Percentiles rank a stretch among this genome's conserved stretches.
Evolutionary conservation across 2,113 vertebrate genomes (phyloP).

Genomic region (Pelecanus crispus): DNA sequence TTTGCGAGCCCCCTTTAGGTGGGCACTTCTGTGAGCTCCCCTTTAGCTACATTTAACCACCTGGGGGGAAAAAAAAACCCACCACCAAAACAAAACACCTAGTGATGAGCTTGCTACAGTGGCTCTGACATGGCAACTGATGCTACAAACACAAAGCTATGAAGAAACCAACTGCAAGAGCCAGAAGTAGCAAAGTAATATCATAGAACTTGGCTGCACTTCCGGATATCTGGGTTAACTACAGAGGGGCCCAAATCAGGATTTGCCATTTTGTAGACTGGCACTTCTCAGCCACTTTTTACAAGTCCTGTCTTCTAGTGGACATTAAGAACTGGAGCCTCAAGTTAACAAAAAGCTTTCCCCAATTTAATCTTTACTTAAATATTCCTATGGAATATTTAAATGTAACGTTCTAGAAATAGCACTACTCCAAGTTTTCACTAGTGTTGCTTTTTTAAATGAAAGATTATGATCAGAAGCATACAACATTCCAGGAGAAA

Average conservation of each 20-base stretch:
- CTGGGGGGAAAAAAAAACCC: not conserved
- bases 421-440: not conserved
- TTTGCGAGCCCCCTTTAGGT: not conserved
- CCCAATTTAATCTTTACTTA: not conserved
- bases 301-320: not conserved
- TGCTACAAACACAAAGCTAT: not conserved
- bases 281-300: not conserved
- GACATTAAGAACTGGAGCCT: not conserved
- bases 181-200: not conserved
- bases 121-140: not conserved
- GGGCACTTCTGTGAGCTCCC: not conserved
- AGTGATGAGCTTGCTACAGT: not conserved
- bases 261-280: not conserved
- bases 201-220: fast-evolving
- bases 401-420: not conserved
- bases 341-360: not conserved
- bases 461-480: not conserved
- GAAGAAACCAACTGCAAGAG: not conserved
- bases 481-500: not conserved
- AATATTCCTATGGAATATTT: not conserved
- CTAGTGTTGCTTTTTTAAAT: not conserved
- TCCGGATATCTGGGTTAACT: not conserved
- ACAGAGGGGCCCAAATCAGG: not conserved
- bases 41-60: not conserved
- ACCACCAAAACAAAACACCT: no score